Base-by-base conservation (phyloP, 2,797 vertebrate genomes). In the Acanthopagrus latus region DNA sequence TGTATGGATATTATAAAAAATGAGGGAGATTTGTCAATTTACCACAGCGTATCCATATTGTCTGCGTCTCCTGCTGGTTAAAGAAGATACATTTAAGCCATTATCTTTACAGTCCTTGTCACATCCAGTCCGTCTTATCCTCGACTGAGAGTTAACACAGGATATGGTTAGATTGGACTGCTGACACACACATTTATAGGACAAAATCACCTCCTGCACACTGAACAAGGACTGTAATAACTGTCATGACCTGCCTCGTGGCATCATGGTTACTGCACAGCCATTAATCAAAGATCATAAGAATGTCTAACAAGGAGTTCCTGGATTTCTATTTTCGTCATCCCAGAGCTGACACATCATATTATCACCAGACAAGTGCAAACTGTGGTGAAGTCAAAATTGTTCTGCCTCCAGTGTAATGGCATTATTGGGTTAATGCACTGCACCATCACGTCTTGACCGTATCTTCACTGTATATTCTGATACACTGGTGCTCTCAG, bases 331-430 rank as follows among this genome's bases (percentile, higher is more conserved):
- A 2, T 51, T 59, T 55, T n/a, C 2, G 16, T 17, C 44, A 21
- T 60, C 11, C 12, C 4, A 33, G 18, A 59, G 14, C 33, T 4
- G 10, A 33, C 11, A 33, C 13, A 27, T 38, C 8, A 27, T 50
- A 59, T 52, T 46, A 12, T 57, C 33, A 55, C 20, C 21, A 23
- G n/a, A 57, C 21, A 17, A 74, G 11, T 73, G 23, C 29, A 80
- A 75, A n/a, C 6, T 64, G 58, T 10, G 51, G 11, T 63, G 17
- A 51, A 43, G 4, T 18, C 12, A 56, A 9, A 48, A 47, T n/a
- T 13, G 4, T 57, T 60, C 17, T 29, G 14, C 43, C 16, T 64
- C 23, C 23, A 43, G 29, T 60, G 5, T 38, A 38, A 41, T 38
- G 7, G 50, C 17, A 64, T n/a, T 33, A 9, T 20, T 47, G 43